Base-by-base conservation (phyloP, 2,888 invertebrate species). In the Pristionchus exspectatus region DNA sequence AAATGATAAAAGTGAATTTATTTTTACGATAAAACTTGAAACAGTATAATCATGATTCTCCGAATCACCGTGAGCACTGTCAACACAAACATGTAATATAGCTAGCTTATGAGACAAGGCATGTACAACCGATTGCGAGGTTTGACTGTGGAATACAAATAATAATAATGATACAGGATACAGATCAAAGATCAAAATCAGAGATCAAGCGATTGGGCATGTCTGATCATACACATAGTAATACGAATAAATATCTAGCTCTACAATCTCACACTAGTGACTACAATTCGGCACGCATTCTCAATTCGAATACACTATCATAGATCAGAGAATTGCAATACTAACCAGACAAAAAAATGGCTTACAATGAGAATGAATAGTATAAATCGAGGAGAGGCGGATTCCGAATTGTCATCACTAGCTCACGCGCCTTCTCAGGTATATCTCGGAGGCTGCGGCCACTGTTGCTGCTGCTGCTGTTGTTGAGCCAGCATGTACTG, bases 401-500 rank as follows among this genome's bases (percentile, higher is more conserved):
- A 9, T 50, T 0, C 44, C 44, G 44, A 50, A 50, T 50, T 50
- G 44, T 50, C 44, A 50, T 50, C 12, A 50, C 44, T 50, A 50
- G 44, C 9, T 63, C n/a, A 7, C 63, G 63, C 2, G 24, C 24
- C n/a, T 24, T 27, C 81, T 81, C 81, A 81, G 21, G 50, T n/a
- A 14, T 50, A 81, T 81, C 81, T 38, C 18, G 21, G 50, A 14
- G 38, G 81, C 27, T 81, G 81, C 81, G 50, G 81, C 81, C 50
- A 50, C 54, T 81, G 81, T 54, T 44, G 33, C 50, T 77, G 77
- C 24, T 77, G 77, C 12, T 84, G 84, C 30, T 84, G 84, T 16
- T 84, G 84, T 21, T 85, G 56, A 16, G 33, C 33, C 33, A 33
- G 30, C 84, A 85, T 74, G 74, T 74, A 74, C 74, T 74, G 69